Conservation (phyloP, 2,888 invertebrate genomes). For the Caenorhabditis sp. region DNA sequence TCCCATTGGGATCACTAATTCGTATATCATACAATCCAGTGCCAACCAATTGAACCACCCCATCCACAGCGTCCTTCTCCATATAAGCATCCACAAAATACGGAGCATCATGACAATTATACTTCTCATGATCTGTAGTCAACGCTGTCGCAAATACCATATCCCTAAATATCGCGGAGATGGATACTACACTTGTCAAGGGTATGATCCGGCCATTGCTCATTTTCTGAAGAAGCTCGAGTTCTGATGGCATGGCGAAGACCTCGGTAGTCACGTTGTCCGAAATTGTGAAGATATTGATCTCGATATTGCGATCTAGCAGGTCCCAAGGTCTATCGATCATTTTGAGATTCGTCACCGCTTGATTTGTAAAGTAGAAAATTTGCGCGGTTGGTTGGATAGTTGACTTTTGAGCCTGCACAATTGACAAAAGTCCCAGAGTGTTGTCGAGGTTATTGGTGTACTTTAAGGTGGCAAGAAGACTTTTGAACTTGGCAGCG, state of each 20-base stretch:
- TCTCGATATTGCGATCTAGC: constrained; percentile 25
- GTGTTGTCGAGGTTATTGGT: constrained; percentile 17
- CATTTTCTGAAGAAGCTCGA: constrained; percentile 28
- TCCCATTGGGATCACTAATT: constrained; percentile 17
- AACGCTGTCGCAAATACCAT: constrained; percentile 12
- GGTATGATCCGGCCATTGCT: constrained; percentile 29
- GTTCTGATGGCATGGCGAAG: constrained; percentile 18
- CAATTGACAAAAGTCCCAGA: constrained; percentile 23
- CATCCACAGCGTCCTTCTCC: constrained; percentile 9
- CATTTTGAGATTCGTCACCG: constrained; percentile 29
- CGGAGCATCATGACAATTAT: constrained; percentile 16
- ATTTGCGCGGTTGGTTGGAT: constrained; percentile 37
- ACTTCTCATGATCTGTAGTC: constrained; percentile 22
- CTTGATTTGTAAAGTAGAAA: constrained; percentile 36
- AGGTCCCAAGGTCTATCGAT: constrained; percentile 25
- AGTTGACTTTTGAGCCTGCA: constrained; percentile 34
- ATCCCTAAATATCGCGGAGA: constrained; percentile 15
- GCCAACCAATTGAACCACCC: constrained; percentile 21
- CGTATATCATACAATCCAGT: constrained; percentile 12
- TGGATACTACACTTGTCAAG: constrained; percentile 1
- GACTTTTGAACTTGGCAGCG: background rate
- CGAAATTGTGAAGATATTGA: constrained; percentile 28
- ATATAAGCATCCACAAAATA: constrained; percentile 13
- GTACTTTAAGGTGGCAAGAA: constrained; percentile 8
- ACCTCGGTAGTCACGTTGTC: constrained; percentile 23